Evolutionary conservation across 2,113 vertebrate species (phyloP).

Genomic region (Carassius gibelio): DNA sequence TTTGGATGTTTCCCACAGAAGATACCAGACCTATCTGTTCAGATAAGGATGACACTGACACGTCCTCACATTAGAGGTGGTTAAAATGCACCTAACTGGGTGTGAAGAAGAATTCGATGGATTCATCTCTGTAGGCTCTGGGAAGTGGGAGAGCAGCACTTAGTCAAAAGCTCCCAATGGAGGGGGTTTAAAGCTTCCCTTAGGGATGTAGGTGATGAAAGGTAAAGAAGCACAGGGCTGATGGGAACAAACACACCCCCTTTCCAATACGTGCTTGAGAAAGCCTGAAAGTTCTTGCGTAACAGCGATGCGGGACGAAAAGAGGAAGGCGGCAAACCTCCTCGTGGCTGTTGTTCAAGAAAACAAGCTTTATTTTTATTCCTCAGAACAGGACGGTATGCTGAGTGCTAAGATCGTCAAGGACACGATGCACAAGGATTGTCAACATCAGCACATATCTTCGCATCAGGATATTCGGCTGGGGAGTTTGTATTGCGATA

Average conservation of each 20-base stretch:
- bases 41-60: slow-evolving; percentile 37
- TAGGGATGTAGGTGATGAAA: slow-evolving; percentile 33
- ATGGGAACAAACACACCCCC: slow-evolving; percentile 23
- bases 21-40: slow-evolving; percentile 29
- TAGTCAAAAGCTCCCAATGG: slow-evolving; percentile 1
- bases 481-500: slow-evolving; percentile 11
- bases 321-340: slow-evolving; percentile 26
- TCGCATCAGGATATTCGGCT: background rate
- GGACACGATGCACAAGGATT: background rate
- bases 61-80: slow-evolving; percentile 38
- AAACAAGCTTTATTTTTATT: slow-evolving; percentile 41
- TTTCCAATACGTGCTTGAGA: slow-evolving; percentile 31
- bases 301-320: background rate
- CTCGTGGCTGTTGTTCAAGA: slow-evolving; percentile 18
- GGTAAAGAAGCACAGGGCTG: background rate
- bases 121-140: background rate
- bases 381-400: slow-evolving; percentile 15
- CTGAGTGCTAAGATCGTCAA: slow-evolving; percentile 25
- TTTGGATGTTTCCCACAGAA: slow-evolving; percentile 45
- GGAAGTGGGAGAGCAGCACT: background rate
- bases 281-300: slow-evolving; percentile 17
- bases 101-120: background rate
- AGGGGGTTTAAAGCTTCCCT: background rate
- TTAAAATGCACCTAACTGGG: slow-evolving; percentile 24
- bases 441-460: slow-evolving; percentile 38